These are phyloP conservation scores for Euleptes europaea DNA, from an alignment of 2,113 vertebrate genomes.

Conservation along the genomic window DNA sequence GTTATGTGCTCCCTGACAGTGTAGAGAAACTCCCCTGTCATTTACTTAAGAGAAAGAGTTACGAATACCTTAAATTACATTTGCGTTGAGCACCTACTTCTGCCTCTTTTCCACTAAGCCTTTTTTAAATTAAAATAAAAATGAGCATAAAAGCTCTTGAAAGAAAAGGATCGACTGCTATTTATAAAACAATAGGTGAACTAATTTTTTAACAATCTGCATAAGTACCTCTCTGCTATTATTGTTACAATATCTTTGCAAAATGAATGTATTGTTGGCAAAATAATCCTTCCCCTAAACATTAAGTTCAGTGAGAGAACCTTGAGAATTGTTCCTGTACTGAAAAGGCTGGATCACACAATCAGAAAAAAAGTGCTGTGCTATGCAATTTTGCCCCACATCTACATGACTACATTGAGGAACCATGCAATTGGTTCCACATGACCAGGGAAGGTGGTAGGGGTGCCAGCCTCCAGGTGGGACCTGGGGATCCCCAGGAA, in stretches of 20 bases:
- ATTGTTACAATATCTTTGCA: constrained; percentile 25
- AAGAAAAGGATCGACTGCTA: constrained; percentile 13
- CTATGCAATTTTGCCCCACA: background rate
- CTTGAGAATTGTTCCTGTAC: background rate
- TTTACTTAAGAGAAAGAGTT: constrained; percentile 30
- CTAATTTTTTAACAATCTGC: constrained; percentile 17
- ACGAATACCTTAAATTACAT: background rate
- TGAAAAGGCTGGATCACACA: too few relatives aligned
- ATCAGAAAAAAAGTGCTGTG: background rate
- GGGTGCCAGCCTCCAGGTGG: too few relatives aligned
- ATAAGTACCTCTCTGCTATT: constrained; percentile 2
- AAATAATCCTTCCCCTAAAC: constrained; percentile 35
- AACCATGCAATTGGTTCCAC: background rate
- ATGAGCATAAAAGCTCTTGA: constrained; percentile 38
- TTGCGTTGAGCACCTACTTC: constrained; percentile 20
- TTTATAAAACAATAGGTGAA: constrained; percentile 37
- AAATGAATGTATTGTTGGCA: constrained; percentile 28
- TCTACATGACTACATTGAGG: background rate
- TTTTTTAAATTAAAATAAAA: constrained; percentile 10
- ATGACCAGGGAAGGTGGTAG: too few relatives aligned
- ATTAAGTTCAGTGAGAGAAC: background rate
- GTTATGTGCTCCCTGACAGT: background rate
- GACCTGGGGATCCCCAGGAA: too few relatives aligned
- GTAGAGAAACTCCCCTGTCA: background rate
- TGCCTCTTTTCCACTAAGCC: constrained; percentile 20